Conservation (phyloP, 2,113 vertebrate genomes). For the Rhipidura dahli region DNA sequence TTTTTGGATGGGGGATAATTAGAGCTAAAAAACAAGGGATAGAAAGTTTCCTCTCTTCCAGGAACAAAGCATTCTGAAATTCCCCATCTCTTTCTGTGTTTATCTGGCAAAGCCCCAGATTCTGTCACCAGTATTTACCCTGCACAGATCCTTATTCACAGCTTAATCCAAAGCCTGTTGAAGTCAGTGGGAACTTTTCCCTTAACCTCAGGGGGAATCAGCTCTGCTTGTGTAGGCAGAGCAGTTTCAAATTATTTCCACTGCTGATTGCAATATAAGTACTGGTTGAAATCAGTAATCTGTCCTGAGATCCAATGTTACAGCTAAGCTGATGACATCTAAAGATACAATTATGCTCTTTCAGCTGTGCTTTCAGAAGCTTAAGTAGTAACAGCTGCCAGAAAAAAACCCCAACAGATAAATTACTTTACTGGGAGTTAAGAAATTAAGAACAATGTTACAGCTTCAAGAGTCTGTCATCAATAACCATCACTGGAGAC, state of each 20-base stretch:
- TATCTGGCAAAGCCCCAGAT: conserved; percentile 12
- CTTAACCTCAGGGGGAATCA: conserved; percentile 14
- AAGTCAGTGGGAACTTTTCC: conserved; percentile 51
- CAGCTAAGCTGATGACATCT: background rate
- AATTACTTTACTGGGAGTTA: conserved; percentile 39
- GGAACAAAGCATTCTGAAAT: conserved; percentile 18
- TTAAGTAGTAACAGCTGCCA: conserved; percentile 57
- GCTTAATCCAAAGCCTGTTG: conserved; percentile 36
- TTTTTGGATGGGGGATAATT: background rate
- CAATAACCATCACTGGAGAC: conserved; percentile 16
- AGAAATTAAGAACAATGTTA: conserved; percentile 25
- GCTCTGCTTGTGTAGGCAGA: conserved; percentile 45
- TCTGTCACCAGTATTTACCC: conserved; percentile 19
- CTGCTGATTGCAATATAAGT: background rate
- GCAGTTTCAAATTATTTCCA: conserved; percentile 48
- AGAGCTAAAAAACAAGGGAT: background rate
- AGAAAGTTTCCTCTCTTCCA: conserved; percentile 30
- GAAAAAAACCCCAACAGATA: background rate
- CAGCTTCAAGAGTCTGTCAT: conserved; percentile 46
- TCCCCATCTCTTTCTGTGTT: conserved; percentile 26
- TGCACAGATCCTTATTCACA: background rate
- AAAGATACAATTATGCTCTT: background rate
- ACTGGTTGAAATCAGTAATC: conserved; percentile 23
- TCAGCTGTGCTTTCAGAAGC: background rate
- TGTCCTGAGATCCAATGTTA: background rate